Evolutionary conservation across 2,797 vertebrate species (phyloP).

Genomic region (Amniataba percoides): DNA sequence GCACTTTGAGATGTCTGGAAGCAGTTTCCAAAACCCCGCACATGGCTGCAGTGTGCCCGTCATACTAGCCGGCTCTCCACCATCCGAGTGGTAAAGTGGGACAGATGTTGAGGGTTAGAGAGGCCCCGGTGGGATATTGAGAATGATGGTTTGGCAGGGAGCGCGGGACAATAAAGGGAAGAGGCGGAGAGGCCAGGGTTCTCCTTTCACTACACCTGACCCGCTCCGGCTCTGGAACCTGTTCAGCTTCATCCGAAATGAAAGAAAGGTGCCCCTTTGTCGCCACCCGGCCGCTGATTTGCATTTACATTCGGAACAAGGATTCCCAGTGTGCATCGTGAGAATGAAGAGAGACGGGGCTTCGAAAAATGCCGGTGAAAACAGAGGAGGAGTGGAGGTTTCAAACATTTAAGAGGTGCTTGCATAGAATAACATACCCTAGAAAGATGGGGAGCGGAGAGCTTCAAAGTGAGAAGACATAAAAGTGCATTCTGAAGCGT

Average conservation of each 20-base stretch:
- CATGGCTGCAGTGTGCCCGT: constrained; percentile 59
- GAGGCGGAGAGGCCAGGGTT: constrained; percentile 53
- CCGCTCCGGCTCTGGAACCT: constrained; percentile 61
- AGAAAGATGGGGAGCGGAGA: constrained; percentile 59
- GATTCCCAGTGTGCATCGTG: constrained; percentile 9
- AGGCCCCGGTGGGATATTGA: constrained; percentile 72
- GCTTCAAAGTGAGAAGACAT: constrained; percentile 83
- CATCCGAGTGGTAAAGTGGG: constrained; percentile 75
- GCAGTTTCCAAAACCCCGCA: constrained; percentile 67
- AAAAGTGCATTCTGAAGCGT: constrained; percentile 84
- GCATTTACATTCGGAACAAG: constrained; percentile 42
- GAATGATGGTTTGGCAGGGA: constrained; percentile 74
- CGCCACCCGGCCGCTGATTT: constrained; percentile 42
- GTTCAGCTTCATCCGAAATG: constrained; percentile 53
- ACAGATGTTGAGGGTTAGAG: constrained; percentile 82
- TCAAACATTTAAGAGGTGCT: constrained; percentile 72
- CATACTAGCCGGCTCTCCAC: constrained; percentile 57
- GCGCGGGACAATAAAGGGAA: constrained; percentile 65
- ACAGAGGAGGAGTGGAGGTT: constrained; percentile 36
- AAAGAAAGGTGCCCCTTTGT: constrained; percentile 62
- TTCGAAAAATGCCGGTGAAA: constrained; percentile 39
- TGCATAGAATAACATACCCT: constrained; percentile 64
- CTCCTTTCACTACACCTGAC: constrained; percentile 73
- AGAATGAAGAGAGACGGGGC: constrained; percentile 13
- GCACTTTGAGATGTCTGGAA: constrained; percentile 78